Percentiles rank a stretch among this genome's conserved stretches.
Conservation (phyloP, 2,888 invertebrate species). For the Epinotia brunnichana region DNA sequence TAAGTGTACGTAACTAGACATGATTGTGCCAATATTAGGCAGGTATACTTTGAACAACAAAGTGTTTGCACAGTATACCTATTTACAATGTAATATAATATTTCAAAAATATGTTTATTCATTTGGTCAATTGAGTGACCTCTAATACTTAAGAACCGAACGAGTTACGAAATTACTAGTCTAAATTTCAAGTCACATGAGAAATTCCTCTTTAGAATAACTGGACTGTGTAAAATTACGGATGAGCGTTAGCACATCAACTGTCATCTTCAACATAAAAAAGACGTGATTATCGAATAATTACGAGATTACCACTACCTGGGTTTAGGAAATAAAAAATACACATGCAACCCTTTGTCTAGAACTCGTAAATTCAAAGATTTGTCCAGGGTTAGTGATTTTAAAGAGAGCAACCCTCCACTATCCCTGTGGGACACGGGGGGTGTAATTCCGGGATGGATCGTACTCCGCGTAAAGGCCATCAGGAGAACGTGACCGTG, state of each 20-base stretch:
- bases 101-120: background rate
- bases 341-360: background rate
- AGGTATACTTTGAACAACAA: too few species aligned
- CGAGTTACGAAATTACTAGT: background rate
- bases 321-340: background rate
- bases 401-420: constrained; percentile 44
- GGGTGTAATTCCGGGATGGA: constrained; percentile 54
- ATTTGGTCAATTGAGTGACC: background rate
- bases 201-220: too few species aligned
- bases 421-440: constrained; percentile 47
- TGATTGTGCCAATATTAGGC: too few species aligned
- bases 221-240: too few species aligned
- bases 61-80: background rate
- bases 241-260: too few species aligned
- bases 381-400: constrained; percentile 39
- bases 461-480: constrained; percentile 49
- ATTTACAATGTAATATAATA: background rate
- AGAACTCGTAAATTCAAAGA: constrained; percentile 25
- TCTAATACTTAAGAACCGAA: background rate
- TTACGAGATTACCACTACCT: too few species aligned
- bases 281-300: too few species aligned
- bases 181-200: too few species aligned
- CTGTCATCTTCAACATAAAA: too few species aligned
- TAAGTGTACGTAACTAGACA: too few species aligned
- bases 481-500: constrained; percentile 43